Conservation (phyloP, 2,888 invertebrate species). For the Pasiphila rectangulata region DNA sequence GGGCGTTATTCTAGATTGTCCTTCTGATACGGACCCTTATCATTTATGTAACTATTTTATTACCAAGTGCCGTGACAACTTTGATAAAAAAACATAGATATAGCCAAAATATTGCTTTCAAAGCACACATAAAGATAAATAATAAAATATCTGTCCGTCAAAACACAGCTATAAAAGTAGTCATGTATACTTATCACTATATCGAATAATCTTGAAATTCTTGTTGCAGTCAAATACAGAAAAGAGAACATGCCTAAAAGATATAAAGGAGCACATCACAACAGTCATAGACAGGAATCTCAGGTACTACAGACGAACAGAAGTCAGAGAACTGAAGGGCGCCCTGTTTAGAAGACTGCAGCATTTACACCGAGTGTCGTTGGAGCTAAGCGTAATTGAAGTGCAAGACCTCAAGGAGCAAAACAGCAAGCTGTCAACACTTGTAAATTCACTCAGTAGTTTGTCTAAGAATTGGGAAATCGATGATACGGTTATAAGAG, state of each 20-base stretch:
- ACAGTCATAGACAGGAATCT: slow-evolving; percentile 75
- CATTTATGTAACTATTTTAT: too few relatives aligned
- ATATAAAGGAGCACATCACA: slow-evolving; percentile 74
- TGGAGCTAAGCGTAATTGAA: slow-evolving; percentile 62
- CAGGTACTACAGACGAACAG: slow-evolving; percentile 74
- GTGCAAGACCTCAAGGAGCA: slow-evolving; percentile 54
- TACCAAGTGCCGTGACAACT: too few relatives aligned
- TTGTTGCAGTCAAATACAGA: slow-evolving; percentile 55
- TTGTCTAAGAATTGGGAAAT: slow-evolving; percentile 63
- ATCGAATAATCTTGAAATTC: neutral
- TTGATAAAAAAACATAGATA: too few relatives aligned
- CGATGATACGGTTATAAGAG: slow-evolving; percentile 53
- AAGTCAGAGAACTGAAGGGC: slow-evolving; percentile 49
- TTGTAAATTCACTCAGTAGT: slow-evolving; percentile 51
- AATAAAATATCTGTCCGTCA: too few relatives aligned
- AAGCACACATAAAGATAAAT: too few relatives aligned
- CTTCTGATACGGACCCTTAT: too few relatives aligned
- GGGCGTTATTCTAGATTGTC: too few relatives aligned
- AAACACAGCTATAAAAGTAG: neutral
- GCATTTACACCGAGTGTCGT: slow-evolving; percentile 59
- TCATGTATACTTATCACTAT: neutral
- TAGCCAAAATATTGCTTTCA: too few relatives aligned
- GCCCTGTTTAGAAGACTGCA: slow-evolving; percentile 64
- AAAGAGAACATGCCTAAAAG: slow-evolving; percentile 69
- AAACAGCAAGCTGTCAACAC: slow-evolving; percentile 44